phyloP scores from a whole-genome alignment of 1,140 invertebrate species.

The Gonatopus flavifemur region DNA sequence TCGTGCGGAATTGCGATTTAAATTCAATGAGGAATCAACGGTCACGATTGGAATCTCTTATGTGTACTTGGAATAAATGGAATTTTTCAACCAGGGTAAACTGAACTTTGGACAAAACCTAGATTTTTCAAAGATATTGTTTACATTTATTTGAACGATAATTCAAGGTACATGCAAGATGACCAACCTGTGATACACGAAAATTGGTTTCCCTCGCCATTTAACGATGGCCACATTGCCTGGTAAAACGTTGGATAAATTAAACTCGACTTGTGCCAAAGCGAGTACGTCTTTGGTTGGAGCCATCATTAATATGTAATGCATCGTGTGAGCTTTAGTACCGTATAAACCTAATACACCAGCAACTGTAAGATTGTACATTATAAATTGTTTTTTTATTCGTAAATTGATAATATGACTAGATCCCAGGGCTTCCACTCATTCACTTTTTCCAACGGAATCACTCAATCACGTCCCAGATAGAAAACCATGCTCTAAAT shows the following conservation, averaged over 20 bases:
- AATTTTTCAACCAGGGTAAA: no score
- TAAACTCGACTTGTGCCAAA: conserved; percentile 33
- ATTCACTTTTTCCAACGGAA: no score
- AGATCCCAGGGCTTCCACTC: no score
- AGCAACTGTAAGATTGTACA: conserved; percentile 19
- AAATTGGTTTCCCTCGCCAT: conserved; percentile 41
- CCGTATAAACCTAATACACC: conserved; percentile 22
- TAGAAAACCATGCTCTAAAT: no score
- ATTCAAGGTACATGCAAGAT: conserved; percentile 12
- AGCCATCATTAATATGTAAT: conserved; percentile 29
- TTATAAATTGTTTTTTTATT: no score
- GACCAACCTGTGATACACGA: conserved; percentile 40
- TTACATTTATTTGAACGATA: conserved; percentile 2
- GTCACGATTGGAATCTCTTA: no score
- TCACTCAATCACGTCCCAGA: no score
- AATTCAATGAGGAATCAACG: no score
- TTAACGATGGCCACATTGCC: conserved; percentile 36
- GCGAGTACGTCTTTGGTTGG: conserved; percentile 37
- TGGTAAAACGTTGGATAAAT: conserved; percentile 27
- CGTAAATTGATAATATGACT: no score
- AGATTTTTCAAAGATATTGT: no score
- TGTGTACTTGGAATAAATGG: neutral
- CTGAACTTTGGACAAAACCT: neutral
- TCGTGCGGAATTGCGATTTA: no score
- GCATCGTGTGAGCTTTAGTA: conserved; percentile 31